Evolutionary conservation across 2,113 vertebrate genomes (phyloP).

Genomic region (Sminthopsis crassicaudata): DNA sequence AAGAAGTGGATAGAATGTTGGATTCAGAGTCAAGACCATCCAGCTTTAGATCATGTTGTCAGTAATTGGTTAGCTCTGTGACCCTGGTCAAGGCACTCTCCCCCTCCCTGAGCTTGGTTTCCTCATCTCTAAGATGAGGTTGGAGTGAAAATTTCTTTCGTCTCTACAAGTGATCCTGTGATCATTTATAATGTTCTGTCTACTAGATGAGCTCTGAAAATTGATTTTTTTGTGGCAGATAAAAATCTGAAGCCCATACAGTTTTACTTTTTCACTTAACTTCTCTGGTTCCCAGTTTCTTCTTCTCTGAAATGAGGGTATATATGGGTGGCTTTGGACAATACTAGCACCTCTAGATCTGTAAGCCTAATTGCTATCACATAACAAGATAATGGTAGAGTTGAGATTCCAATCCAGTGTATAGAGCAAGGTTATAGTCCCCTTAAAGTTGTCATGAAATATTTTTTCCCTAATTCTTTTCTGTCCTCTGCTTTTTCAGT

Average conservation of each 20-base stretch:
- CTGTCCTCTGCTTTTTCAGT: neutral
- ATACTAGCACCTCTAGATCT: neutral
- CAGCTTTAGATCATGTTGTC: neutral
- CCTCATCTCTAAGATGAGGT: neutral
- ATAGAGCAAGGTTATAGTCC: neutral
- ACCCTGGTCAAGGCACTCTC: neutral
- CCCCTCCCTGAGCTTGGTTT: neutral
- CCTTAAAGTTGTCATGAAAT: neutral
- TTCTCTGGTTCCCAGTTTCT: neutral
- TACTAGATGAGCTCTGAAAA: neutral
- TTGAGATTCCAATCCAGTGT: neutral
- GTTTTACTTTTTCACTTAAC: neutral
- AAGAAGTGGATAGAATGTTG: neutral
- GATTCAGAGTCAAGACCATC: neutral
- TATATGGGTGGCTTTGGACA: neutral
- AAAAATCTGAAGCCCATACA: neutral
- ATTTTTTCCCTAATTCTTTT: neutral
- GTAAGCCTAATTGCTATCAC: neutral
- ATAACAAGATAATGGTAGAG: neutral
- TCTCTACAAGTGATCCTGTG: neutral
- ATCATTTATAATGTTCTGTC: neutral
- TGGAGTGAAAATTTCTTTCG: neutral
- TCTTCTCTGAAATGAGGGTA: constrained; percentile 3
- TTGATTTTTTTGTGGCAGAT: neutral
- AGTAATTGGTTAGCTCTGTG: neutral